phyloP scores from a whole-genome alignment of 2,113 vertebrate species.

The Notechis scutatus region DNA sequence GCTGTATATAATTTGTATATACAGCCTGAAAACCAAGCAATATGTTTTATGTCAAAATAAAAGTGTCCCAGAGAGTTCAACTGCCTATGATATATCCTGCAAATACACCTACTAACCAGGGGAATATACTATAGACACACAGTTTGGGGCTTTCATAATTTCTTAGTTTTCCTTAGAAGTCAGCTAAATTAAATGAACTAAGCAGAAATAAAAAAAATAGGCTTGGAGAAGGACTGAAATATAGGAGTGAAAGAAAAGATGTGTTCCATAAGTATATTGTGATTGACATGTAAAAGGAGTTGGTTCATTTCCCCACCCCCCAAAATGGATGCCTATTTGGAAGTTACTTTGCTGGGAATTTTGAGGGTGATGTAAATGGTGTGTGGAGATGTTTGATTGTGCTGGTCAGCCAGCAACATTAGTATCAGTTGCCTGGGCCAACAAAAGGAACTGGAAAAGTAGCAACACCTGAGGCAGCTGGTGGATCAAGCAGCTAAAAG shows the following conservation, averaged over 20 bases:
- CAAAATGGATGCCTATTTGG: too few species aligned
- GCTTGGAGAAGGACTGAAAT: not conserved
- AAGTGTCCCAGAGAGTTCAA: not conserved
- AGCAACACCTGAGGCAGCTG: too few species aligned
- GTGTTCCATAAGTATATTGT: not conserved
- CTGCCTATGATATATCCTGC: not conserved
- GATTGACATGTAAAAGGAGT: not conserved
- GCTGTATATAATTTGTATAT: not conserved
- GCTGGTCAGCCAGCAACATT: too few species aligned
- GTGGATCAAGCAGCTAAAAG: too few species aligned
- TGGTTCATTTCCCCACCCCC: not conserved
- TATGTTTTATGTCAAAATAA: not conserved
- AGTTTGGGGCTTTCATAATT: not conserved
- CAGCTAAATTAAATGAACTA: not conserved
- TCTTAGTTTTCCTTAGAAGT: not conserved
- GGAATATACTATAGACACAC: constrained; percentile 5
- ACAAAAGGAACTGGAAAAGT: too few species aligned
- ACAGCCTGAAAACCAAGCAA: not conserved
- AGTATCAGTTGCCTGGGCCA: too few species aligned
- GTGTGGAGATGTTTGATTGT: too few species aligned
- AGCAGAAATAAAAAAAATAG: not conserved
- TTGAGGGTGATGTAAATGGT: too few species aligned
- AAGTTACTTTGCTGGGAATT: too few species aligned
- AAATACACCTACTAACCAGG: not conserved
- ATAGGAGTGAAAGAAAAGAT: not conserved